Base-by-base conservation (phyloP, 2,797 vertebrate genomes). In the Trachurus trachurus region DNA sequence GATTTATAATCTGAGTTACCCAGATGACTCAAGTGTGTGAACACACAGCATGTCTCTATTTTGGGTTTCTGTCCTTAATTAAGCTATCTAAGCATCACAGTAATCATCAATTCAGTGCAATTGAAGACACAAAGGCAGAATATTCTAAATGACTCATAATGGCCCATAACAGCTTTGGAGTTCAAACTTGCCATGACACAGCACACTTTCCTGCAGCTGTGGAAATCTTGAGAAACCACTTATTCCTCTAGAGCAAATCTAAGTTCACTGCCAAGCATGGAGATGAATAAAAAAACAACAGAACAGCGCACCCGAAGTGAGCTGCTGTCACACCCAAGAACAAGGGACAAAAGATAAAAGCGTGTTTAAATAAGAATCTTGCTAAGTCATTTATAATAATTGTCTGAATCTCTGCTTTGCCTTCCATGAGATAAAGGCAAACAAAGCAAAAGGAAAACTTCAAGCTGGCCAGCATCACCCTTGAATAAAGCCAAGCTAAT, bases 401-500 rank as follows among this genome's bases (percentile, higher is more conserved):
- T 76, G 69, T 82, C 69, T 74, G 54, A 21, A 66, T 82, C 76
- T 57, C 34, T 50, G 66, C 65, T n/a, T 63, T 68, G 74, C 69
- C 44, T 52, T 80, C 34, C 6, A 42, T 17, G 11, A 83, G 78
- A 79, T 78, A 65, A 81, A 70, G 68, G 57, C 53, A 66, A 44
- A 60, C 10, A 1, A 83, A 74, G 68, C 39, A 64, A 78, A 76
- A 67, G 47, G 37, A 58, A 49, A 76, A 72, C 64, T 76, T 83
- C 49, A 81, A 71, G 70, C 56, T 66, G 74, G 64, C 59, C 69
- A 17, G 26, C 76, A 64, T 58, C 65, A 76, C 37, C 63, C 63
- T 57, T 64, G 52, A 81, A 88, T 81, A 68, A 83, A 87, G 70
- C 68, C 62, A 37, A 56, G 71, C 68, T 76, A 87, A 87, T 87